Conservation (phyloP, 2,888 invertebrate species). For the Elysia crispata region DNA sequence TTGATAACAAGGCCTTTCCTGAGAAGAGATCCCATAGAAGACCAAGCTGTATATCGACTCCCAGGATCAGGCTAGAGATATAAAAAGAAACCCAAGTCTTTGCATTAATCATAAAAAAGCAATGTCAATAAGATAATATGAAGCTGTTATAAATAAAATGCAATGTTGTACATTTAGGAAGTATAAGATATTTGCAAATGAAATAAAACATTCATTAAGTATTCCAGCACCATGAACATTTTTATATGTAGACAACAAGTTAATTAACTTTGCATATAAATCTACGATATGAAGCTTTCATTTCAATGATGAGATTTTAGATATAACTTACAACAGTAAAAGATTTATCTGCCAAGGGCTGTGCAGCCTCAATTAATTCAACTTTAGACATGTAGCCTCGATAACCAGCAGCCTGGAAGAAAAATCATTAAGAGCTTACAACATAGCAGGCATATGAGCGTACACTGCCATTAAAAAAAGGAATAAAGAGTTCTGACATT, state of each 20-base stretch:
- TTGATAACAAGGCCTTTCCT: constrained; percentile 82
- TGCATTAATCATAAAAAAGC: too few relatives aligned
- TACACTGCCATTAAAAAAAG: too few relatives aligned
- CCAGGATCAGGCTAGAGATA: constrained; percentile 71
- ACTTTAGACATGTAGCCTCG: constrained; percentile 81
- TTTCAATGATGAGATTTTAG: too few relatives aligned
- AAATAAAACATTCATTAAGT: background rate
- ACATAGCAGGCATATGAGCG: too few relatives aligned
- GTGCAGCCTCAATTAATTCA: constrained; percentile 82
- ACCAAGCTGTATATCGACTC: constrained; percentile 83
- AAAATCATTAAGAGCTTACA: background rate
- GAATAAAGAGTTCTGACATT: too few relatives aligned
- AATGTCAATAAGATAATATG: too few relatives aligned
- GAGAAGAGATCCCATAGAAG: constrained; percentile 82
- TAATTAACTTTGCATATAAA: too few relatives aligned
- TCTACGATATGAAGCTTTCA: too few relatives aligned
- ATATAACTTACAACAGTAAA: constrained; percentile 78
- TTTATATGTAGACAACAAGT: too few relatives aligned
- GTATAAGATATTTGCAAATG: background rate
- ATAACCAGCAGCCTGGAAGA: constrained; percentile 61
- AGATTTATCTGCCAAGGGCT: constrained; percentile 82
- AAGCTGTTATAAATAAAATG: background rate
- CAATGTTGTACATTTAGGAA: background rate
- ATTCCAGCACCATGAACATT: too few relatives aligned
- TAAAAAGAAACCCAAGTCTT: background rate